phyloP scores from a whole-genome alignment of 37 sponge, comb jelly and placozoan species.

The Hexactinellida sp. region DNA sequence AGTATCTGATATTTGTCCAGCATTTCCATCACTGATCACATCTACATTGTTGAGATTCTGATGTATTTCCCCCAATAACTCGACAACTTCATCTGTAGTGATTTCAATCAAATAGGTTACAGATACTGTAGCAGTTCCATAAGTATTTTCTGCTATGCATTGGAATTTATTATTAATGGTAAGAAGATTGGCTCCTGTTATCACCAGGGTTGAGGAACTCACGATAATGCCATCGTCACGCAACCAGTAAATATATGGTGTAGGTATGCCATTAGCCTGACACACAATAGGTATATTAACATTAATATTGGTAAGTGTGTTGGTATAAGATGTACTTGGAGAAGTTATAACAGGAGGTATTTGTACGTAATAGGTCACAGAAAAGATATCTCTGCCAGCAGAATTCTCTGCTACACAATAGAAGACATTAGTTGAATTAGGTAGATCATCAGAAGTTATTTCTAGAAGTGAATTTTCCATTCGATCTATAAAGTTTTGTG shows the following conservation, averaged over 20 bases:
- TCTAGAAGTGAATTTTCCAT: not conserved
- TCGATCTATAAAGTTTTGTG: not conserved
- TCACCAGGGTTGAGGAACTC: not conserved
- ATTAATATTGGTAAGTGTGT: not conserved
- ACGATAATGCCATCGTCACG: not conserved
- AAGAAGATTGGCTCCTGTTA: not conserved
- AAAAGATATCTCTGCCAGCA: not conserved
- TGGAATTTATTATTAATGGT: not conserved
- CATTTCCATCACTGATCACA: not conserved
- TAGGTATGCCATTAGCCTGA: not conserved
- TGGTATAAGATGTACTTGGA: not conserved
- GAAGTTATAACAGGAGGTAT: not conserved
- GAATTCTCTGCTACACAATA: not conserved
- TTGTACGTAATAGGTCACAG: not conserved
- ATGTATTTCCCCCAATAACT: not conserved
- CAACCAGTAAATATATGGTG: not conserved
- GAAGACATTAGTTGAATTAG: not conserved
- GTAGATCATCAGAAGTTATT: not conserved
- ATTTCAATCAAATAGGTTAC: not conserved
- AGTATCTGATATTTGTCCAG: not conserved
- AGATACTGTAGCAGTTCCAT: not conserved
- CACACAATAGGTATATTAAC: not conserved
- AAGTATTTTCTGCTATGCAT: not conserved
- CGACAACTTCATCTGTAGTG: not conserved
- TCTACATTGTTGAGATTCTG: not conserved